phyloP scores from a whole-genome alignment of 2,113 vertebrate genomes.

The Alouatta palliata region DNA sequence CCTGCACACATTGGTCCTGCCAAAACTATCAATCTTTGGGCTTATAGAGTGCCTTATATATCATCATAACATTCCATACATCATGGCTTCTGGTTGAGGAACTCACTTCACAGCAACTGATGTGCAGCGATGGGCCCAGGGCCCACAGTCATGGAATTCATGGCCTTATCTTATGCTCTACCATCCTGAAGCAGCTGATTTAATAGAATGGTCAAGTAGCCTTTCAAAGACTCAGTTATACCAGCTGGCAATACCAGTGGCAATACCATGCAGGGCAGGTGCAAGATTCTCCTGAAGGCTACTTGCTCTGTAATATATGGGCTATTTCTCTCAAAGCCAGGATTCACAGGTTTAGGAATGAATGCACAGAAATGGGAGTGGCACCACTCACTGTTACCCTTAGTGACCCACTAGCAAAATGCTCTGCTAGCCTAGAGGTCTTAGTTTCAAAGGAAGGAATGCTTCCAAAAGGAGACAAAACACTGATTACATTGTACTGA shows the following conservation, averaged over 20 bases:
- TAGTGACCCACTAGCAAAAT: background rate
- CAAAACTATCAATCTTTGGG: background rate
- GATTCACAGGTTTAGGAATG: background rate
- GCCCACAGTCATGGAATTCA: background rate
- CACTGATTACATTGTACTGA: background rate
- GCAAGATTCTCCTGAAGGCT: background rate
- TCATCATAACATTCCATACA: background rate
- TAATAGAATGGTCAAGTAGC: background rate
- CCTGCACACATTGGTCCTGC: background rate
- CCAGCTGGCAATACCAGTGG: background rate
- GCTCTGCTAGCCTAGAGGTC: background rate
- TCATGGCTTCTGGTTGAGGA: background rate
- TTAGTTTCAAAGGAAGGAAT: background rate
- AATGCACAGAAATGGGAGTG: background rate
- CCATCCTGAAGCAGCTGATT: background rate
- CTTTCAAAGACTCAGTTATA: background rate
- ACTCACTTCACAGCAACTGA: background rate
- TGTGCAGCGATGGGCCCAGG: background rate
- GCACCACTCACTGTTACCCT: background rate
- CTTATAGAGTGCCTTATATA: background rate
- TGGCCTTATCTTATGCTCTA: background rate
- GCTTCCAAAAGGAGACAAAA: background rate
- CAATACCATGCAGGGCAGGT: background rate
- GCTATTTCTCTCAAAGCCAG: background rate
- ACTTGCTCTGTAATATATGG: background rate